Conservation (phyloP, 2,113 vertebrate genomes). For the Ceratotherium simum region DNA sequence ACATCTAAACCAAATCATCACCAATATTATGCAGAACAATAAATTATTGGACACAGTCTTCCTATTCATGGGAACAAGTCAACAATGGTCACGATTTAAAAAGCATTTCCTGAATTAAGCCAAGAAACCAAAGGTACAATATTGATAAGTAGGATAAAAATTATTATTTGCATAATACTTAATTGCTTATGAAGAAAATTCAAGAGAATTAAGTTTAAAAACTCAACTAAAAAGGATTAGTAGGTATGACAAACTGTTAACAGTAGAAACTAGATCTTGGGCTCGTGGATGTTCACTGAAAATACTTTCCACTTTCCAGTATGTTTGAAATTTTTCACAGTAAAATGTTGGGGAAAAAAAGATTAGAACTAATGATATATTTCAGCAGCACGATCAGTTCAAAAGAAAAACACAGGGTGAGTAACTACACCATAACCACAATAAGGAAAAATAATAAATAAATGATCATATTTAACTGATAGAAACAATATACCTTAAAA, state of each 20-base stretch:
- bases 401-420: not conserved
- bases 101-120: conserved; percentile 11
- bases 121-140: not conserved
- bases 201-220: not conserved
- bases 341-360: not conserved
- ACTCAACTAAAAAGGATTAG: not conserved
- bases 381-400: not conserved
- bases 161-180: not conserved
- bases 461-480: not conserved
- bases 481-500: not conserved
- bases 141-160: not conserved
- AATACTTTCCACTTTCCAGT: conserved; percentile 19
- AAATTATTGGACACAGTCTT: not conserved
- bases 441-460: not conserved
- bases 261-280: not conserved
- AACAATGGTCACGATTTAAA: not conserved
- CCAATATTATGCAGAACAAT: not conserved
- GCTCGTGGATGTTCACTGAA: not conserved
- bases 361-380: not conserved
- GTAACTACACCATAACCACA: not conserved
- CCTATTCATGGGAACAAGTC: not conserved
- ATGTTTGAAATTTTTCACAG: not conserved
- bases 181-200: not conserved
- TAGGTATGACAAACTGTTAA: not conserved
- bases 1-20: not conserved